Conservation (phyloP, 1,140 invertebrate genomes). For the Pseudomyrmex flavicornis region DNA sequence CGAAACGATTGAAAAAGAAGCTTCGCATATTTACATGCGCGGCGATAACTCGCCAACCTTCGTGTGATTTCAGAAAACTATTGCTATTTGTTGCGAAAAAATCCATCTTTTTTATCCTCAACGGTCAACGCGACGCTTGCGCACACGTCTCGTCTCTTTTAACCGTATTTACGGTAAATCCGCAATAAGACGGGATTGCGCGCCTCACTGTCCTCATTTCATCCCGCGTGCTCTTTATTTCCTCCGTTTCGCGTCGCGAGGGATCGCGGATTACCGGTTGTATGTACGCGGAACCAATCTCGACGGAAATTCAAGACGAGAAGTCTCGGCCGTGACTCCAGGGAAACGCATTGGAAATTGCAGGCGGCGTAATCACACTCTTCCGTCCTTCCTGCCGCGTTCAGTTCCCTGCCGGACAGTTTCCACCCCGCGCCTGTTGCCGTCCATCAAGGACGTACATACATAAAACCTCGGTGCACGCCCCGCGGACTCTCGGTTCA, state of each 20-base stretch:
- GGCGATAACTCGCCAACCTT: too few species aligned
- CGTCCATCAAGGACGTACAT: not conserved
- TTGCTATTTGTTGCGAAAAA: too few species aligned
- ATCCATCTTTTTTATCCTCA: not conserved
- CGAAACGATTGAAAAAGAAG: too few species aligned
- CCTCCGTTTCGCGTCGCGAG: not conserved
- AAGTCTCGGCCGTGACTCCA: slow-evolving; percentile 34
- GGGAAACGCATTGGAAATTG: slow-evolving; percentile 50
- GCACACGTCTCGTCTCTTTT: slow-evolving; percentile 7
- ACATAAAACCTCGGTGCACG: slow-evolving; percentile 32
- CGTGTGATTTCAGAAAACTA: too few species aligned
- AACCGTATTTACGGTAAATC: slow-evolving; percentile 63
- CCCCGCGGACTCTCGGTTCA: not conserved
- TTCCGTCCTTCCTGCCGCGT: not conserved
- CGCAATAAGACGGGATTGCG: slow-evolving; percentile 33
- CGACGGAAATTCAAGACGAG: slow-evolving; percentile 65
- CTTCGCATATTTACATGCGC: too few species aligned
- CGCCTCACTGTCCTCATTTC: slow-evolving; percentile 19
- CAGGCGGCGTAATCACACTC: slow-evolving; percentile 63
- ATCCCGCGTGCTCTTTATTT: slow-evolving; percentile 32
- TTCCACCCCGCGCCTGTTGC: slow-evolving; percentile 10
- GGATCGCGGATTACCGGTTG: slow-evolving; percentile 43
- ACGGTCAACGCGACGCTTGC: not conserved
- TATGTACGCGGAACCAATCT: slow-evolving; percentile 56
- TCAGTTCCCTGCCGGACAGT: not conserved